phyloP scores from a whole-genome alignment of 1,140 invertebrate species.

The Galleria mellonella region DNA sequence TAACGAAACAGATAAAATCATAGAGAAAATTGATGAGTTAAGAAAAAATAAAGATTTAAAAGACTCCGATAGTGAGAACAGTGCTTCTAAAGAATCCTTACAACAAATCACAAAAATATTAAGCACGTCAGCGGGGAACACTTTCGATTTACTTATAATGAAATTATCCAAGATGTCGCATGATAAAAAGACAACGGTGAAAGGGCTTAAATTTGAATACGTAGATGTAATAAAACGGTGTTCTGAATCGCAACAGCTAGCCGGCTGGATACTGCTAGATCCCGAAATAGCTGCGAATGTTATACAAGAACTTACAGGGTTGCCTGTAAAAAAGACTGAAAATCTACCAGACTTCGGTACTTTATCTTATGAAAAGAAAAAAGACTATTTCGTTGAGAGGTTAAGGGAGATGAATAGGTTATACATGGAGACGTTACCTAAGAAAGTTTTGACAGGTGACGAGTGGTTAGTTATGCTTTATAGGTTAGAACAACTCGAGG shows the following conservation, averaged over 20 bases:
- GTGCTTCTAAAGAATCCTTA: conserved; percentile 37
- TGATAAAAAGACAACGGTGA: conserved; percentile 44
- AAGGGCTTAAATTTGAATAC: conserved; percentile 57
- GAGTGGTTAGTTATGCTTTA: conserved; percentile 66
- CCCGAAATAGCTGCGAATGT: conserved; percentile 49
- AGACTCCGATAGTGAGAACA: conserved; percentile 34
- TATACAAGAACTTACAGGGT: conserved; percentile 46
- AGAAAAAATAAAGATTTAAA: conserved; percentile 24
- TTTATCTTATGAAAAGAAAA: conserved; percentile 35
- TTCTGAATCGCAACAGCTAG: conserved; percentile 44
- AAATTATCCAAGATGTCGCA: conserved; percentile 46
- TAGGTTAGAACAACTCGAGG: conserved; percentile 53
- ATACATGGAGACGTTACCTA: conserved; percentile 56
- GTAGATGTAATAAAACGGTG: conserved; percentile 46
- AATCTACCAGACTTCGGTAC: conserved; percentile 40
- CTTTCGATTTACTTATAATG: conserved; percentile 56
- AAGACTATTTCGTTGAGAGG: conserved; percentile 48
- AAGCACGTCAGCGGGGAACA: conserved; percentile 42
- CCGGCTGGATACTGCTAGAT: conserved; percentile 45
- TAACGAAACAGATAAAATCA: conserved; percentile 42
- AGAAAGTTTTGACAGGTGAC: conserved; percentile 47
- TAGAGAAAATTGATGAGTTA: conserved; percentile 43
- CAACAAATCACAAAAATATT: conserved; percentile 49
- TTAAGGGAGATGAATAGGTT: conserved; percentile 53
- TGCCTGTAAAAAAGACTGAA: conserved; percentile 37